Evolutionary conservation across 92 coral and sea anemone species (phyloP).

Genomic region (Phenganax stokvisi): DNA sequence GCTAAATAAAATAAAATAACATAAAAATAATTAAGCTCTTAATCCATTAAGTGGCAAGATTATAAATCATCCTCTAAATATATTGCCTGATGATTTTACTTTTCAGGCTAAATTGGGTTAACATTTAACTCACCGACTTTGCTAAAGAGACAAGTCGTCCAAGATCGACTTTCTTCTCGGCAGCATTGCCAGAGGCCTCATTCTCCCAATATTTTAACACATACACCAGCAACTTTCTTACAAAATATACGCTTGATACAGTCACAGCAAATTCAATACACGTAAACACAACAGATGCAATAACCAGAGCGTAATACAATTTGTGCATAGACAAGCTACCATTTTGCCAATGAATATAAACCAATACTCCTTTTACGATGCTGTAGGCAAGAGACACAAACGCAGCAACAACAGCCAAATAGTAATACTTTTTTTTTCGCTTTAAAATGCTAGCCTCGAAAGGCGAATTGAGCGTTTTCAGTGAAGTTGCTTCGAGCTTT

Average conservation of each 20-base stretch:
- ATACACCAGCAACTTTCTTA: slow-evolving; percentile 58
- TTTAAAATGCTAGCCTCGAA: slow-evolving; percentile 54
- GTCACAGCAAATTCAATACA: slow-evolving; percentile 60
- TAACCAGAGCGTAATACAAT: slow-evolving; percentile 63
- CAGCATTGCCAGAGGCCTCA: slow-evolving; percentile 30
- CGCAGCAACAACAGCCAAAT: slow-evolving; percentile 53
- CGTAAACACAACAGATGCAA: slow-evolving; percentile 59
- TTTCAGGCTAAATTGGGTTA: not conserved
- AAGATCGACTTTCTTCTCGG: slow-evolving; percentile 58
- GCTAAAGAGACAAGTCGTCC: slow-evolving; percentile 67
- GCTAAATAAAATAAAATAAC: too few relatives aligned
- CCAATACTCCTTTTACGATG: slow-evolving; percentile 70
- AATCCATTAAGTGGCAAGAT: not conserved
- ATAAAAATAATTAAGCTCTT: not conserved
- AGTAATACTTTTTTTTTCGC: slow-evolving; percentile 52
- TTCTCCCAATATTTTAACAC: slow-evolving; percentile 59
- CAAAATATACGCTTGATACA: slow-evolving; percentile 56
- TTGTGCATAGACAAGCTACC: slow-evolving; percentile 55
- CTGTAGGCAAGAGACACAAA: slow-evolving; percentile 68
- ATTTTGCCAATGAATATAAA: slow-evolving; percentile 58
- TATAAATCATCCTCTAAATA: not conserved
- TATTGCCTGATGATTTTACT: not conserved
- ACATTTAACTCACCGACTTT: slow-evolving; percentile 64
- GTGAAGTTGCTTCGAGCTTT: slow-evolving; percentile 54
- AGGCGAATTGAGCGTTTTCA: slow-evolving; percentile 61